Conservation (phyloP, 2,797 vertebrate species). For the Enteromius trimaculatus region DNA sequence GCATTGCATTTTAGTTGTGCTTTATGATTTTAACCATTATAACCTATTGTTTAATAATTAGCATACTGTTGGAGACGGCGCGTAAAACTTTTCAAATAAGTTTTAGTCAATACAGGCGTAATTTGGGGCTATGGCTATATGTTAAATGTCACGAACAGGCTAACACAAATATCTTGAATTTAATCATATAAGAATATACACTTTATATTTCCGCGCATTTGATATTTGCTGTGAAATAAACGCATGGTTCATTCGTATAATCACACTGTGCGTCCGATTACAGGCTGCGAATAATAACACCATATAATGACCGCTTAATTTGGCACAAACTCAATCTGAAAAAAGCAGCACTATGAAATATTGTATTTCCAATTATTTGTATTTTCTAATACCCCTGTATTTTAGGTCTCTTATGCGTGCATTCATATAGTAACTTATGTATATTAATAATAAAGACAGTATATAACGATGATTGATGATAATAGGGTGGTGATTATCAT, state of each 20-base stretch:
- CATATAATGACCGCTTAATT: not conserved
- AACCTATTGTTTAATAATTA: not conserved
- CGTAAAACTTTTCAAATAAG: too few relatives aligned
- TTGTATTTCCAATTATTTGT: not conserved
- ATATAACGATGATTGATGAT: constrained; percentile 20
- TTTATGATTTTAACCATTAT: too few relatives aligned
- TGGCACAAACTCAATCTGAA: not conserved
- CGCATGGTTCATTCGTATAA: not conserved
- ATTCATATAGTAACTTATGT: not conserved
- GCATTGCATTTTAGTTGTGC: not conserved
- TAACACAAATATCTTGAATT: not conserved
- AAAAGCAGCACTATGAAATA: not conserved
- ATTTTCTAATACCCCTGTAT: not conserved
- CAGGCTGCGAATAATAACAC: not conserved
- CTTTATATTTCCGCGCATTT: not conserved
- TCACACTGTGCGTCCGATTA: not conserved
- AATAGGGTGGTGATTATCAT: constrained; percentile 31
- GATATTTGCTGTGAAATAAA: not conserved
- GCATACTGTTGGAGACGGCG: not conserved
- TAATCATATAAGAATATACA: not conserved
- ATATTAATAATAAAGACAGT: constrained; percentile 20
- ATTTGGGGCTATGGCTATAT: not conserved
- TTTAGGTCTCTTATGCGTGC: not conserved
- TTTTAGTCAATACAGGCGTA: not conserved
- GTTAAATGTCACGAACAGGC: not conserved